Evolutionary conservation across 2,113 vertebrate genomes (phyloP), one percentile per base, ranked within the genome.

Genomic region (Mormoops blainvillei): DNA sequence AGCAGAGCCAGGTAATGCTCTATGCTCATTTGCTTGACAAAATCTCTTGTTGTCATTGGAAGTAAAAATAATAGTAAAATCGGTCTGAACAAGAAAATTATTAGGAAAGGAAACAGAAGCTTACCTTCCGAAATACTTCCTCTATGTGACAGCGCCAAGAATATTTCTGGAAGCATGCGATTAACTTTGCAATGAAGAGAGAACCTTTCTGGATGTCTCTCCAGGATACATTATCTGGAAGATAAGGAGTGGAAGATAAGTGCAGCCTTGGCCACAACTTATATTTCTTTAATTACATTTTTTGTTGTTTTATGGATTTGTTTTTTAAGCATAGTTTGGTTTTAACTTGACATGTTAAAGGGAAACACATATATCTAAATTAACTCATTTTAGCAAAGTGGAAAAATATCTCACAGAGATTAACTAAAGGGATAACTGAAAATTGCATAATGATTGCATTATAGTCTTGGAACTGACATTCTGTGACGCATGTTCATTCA

Each of bases 81-180:
- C 6, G 43, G 63, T 6, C 20, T 61, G 22, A 76, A 11, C 18
- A 61, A 80, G 38, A 45, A 84, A 26, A 22, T 58, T 41, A 87
- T 10, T 15, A 48, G 8, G 31, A 84, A 74, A 28, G 2, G 5
- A 71, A 67, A 61, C 5, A 19, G 19, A 22, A 48, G 26, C 65
- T 94, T 87, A 98, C 97, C 93, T 96, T 95, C 10, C 33, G 73
- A 84, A 98, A 97, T 70, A 98, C 22, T 83, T 97, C 91, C 38
- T 91, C 52, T 4, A 97, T 61, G 38, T 96, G 97, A 85, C 9
- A 82, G 28, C 38, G 10, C 45, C 97, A 97, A 22, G 97, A 67
- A 33, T 97, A 94, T 52, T 82, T 82, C 65, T 82, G 76, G 50
- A 97, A 96, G 70, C 94, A 96, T 0, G 16, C 3, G 87, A 97